Base-by-base conservation (phyloP, 2,113 vertebrate genomes). In the Tympanuchus pallidicinctus region DNA sequence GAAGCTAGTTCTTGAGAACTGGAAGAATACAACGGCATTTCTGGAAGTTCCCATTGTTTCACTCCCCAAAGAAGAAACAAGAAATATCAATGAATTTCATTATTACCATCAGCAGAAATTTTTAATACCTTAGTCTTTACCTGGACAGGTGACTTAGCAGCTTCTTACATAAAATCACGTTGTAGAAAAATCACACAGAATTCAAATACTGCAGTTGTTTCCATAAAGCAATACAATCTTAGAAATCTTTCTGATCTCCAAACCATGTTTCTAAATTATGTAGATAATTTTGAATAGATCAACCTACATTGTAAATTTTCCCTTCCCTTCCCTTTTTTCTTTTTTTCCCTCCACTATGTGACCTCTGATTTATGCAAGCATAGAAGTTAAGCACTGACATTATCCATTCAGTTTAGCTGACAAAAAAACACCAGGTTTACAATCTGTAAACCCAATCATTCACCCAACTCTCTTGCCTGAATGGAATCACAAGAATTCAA, bases 321-420 rank as follows among this genome's bases (percentile, higher is more conserved):
- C 89, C 94, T 69, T 77, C 82, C 82, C 5, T 5, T 82, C 74
- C 13, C 12, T 43, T 17, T 17, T 43, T 14, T 43, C 12, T 43
- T 43, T 43, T 40, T 45, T 54, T 56, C 11, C 14, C 24, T 8
- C 13, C 27, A 56, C 65, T 66, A 63, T 81, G 66, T 84, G 74
- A 69, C 73, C 85, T 10, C 74, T 94, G 98, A 98, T 97, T 97
- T 98, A 50, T 95, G 97, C 96, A 97, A 94, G 85, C 93, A 88
- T 43, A 86, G 91, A 89, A 97, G 97, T 94, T 96, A 90, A 95
- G 72, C 14, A 63, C 17, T 21, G 9, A 38, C 36, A 27, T 8
- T 27, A 27, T 38, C 60, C 15, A 17, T 63, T 63, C 36, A 38
- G 22, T n/a, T 81, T 97, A 97, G 86, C 86, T 90, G 52, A 79